Evolutionary conservation across 1,140 invertebrate genomes (phyloP).

Genomic region (Lanistes nyassanus): DNA sequence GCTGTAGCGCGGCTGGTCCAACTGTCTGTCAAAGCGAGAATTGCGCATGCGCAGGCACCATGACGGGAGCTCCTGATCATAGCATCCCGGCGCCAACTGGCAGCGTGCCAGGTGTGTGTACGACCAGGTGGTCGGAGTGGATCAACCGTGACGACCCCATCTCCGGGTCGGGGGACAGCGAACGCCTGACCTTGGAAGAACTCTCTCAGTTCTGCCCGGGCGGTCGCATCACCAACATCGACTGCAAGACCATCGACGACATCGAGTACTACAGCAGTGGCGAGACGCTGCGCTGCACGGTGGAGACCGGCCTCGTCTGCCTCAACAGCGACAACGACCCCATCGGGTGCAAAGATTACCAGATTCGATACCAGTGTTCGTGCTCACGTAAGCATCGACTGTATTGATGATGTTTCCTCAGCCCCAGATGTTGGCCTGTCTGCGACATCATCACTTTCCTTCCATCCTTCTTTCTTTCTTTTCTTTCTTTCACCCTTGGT

Average conservation of each 20-base stretch:
- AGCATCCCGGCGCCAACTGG: not conserved
- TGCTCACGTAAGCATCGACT: slow-evolving; percentile 49
- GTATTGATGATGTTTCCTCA: no score
- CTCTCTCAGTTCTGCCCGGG: slow-evolving; percentile 43
- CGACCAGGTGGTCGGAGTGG: slow-evolving; percentile 40
- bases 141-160: slow-evolving; percentile 48
- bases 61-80: not conserved
- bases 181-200: slow-evolving; percentile 37
- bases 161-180: slow-evolving; percentile 43
- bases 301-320: slow-evolving; percentile 46
- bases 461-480: no score
- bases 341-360: slow-evolving; percentile 62
- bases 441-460: no score
- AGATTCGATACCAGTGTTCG: slow-evolving; percentile 65
- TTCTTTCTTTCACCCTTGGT: no score
- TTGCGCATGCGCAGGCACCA: no score
- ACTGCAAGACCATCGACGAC: slow-evolving; percentile 43
- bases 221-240: slow-evolving; percentile 46
- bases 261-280: slow-evolving; percentile 43
- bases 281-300: slow-evolving; percentile 43
- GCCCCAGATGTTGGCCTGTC: no score
- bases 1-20: no score
- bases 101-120: slow-evolving; percentile 11
- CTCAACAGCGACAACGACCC: slow-evolving; percentile 45
- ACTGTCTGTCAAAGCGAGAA: no score